Base-by-base conservation (phyloP, 2,113 vertebrate genomes). In the Crotophaga sulcirostris region DNA sequence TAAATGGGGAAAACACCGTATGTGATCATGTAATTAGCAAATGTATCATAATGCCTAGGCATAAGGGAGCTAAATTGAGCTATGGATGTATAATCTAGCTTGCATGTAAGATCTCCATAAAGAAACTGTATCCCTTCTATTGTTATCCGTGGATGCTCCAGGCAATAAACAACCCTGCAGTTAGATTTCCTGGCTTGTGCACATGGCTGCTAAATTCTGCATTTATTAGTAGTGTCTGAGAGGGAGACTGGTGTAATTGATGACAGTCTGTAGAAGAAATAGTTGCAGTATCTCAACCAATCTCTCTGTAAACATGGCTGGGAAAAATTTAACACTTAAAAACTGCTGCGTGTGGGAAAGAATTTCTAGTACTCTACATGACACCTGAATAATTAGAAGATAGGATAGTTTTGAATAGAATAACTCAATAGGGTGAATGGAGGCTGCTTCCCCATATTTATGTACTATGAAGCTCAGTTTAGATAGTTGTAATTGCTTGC, bases 21-120 rank as follows among this genome's bases (percentile, higher is more conserved):
- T 87, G 52, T 51, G 25, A 89, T 72, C 44, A 38, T 4, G 52
- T 54, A 86, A 93, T 96, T 91, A 88, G 56, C 56, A 85, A 86
- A 84, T 45, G 59, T 70, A 64, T 93, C 64, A 34, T 75, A 58
- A 84, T 66, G n/a, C 69, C 56, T 81, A 16, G 36, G 40, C 64
- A 94, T 45, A 96, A 92, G 83, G 47, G 31, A 95, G 44, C 56
- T 94, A 89, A 95, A 96, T 88, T 66, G 78, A 89, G 44, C 25
- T 60, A 49, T 19, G 68, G 40, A 67, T 78, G 40, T 31, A 78
- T 58, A 75, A 81, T 31, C 42, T 88, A 66, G 8, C 60, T 85
- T 70, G 45, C 33, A 31, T 55, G 13, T 51, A 80, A 66, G 29
- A 21, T 75, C 42, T 92, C 45, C 69, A 38, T 52, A 56, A 84